Evolutionary conservation across 2,797 vertebrate species (phyloP).

Genomic region (Myotis planiceps): DNA sequence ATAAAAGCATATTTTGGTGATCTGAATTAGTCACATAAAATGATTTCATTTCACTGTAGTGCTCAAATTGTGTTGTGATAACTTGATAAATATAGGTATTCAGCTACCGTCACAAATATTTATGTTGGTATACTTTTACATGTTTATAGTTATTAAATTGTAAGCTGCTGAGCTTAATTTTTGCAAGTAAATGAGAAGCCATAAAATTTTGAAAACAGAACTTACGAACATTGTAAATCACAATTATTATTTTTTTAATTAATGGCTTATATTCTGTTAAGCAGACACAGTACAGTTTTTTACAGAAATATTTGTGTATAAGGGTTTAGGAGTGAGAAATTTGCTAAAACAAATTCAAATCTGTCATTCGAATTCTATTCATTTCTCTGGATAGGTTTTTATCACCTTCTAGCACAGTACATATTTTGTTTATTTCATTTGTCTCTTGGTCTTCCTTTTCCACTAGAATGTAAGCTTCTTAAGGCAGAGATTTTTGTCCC

Average conservation of each 20-base stretch:
- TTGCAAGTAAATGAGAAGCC: slow-evolving; percentile 7
- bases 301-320: background rate
- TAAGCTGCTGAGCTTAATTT: background rate
- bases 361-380: background rate
- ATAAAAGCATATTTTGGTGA: background rate
- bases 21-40: background rate
- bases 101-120: background rate
- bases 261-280: background rate
- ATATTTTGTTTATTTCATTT: background rate
- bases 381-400: background rate
- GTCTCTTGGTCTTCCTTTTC: background rate
- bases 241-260: background rate
- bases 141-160: background rate
- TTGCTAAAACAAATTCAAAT: background rate
- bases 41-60: background rate
- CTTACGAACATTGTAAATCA: background rate
- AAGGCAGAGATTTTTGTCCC: background rate
- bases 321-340: background rate
- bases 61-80: background rate
- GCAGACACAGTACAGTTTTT: background rate
- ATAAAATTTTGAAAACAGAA: background rate
- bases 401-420: background rate
- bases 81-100: slow-evolving; percentile 8
- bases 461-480: background rate
- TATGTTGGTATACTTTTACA: background rate